Base-by-base conservation (phyloP, 2,888 invertebrate species). In the Epistrophella euchroma region DNA sequence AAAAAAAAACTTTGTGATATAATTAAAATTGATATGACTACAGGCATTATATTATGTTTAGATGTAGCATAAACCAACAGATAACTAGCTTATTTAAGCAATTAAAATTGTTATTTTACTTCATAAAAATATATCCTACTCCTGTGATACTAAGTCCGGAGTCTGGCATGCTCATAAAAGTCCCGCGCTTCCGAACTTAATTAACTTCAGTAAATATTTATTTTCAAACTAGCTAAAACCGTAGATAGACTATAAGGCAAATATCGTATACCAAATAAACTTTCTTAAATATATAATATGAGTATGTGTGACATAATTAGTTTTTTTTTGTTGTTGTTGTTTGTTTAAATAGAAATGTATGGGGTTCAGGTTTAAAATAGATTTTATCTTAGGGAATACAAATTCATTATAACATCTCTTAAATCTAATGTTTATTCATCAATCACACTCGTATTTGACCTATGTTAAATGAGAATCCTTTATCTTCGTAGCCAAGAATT, bases 161-260 rank as follows among this genome's bases (percentile, higher is more conserved):
- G 13, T 19, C n/a, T 6, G 35, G 28, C 5, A 58, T 7, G 5
- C 13, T 58, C 2, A 58, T 58, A 37, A 19, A 58, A 22, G 19
- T 58, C 15, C 37, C 19, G 19, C 19, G 19, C 19, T 58, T 58
- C 58, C 35, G 58, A 35, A 58, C 13, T 37, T 58, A 58, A 37
- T 58, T 37, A 37, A 22, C 58, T 37, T 58, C 5, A 13, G 35
- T 37, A 37, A 37, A 58, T 58, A 37, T 58, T 58, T 19, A 9
- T 35, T 37, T 58, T 19, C 19, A 19, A 58, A 22, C 35, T 13
- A 10, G 10, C 35, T 17, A 17, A 6, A 1, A 19, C 0, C 1
- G 4, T 13, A 19, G 17, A 11, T 17, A 35, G 15, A 58, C n/a
- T n/a, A 35, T 11, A 13, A 10, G 35, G 13, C 2, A 35, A 58